Conservation (phyloP, 2,113 vertebrate genomes). For the Mustelus asterias region DNA sequence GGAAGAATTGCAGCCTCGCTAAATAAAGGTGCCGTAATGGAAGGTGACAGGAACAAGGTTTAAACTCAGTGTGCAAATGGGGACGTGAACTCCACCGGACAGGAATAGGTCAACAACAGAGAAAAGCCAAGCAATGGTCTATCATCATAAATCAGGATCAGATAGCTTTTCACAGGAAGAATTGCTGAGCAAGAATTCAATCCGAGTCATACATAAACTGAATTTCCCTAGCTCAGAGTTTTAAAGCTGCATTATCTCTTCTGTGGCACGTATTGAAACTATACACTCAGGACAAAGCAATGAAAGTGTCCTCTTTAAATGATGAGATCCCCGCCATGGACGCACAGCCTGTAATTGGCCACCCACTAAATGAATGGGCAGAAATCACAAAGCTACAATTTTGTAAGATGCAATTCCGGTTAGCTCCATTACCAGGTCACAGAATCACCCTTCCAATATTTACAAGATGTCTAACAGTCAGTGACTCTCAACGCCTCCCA, state of each 20-base stretch:
- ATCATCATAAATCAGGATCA: conserved; percentile 15
- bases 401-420: not conserved
- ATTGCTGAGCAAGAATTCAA: not conserved
- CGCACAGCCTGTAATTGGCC: not conserved
- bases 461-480: not conserved
- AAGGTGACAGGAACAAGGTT: not conserved
- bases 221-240: not conserved
- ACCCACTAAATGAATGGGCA: not conserved
- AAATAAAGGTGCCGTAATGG: not conserved
- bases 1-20: not conserved
- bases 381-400: not conserved
- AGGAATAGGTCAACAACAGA: not conserved
- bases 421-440: not conserved
- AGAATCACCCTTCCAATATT: not conserved
- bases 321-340: not conserved
- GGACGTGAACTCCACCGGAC: too few species aligned
- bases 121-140: not conserved
- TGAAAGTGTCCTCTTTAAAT: too few species aligned
- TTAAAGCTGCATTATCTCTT: not conserved
- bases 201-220: not conserved
- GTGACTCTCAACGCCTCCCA: not conserved
- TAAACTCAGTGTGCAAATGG: not conserved
- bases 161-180: not conserved
- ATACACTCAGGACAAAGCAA: not conserved
- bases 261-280: not conserved